Conservation (phyloP, 2,113 vertebrate species). For the Microcebus lehilahytsara region DNA sequence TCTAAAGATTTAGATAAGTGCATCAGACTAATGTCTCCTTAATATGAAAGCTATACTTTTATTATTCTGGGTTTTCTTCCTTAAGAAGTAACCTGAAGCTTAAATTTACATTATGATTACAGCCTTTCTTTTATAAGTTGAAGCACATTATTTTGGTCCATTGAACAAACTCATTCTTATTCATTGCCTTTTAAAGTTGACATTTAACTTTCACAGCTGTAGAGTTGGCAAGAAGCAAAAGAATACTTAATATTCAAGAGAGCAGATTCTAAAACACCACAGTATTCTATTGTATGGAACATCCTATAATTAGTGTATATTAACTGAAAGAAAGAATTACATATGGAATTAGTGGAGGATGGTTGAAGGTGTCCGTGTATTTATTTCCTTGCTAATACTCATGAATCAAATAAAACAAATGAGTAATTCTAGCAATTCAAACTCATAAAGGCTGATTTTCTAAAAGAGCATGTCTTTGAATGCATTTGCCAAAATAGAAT, state of each 20-base stretch:
- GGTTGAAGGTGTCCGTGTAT: neutral
- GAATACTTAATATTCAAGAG: conserved; percentile 64
- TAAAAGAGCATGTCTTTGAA: neutral
- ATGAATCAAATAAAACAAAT: conserved; percentile 58
- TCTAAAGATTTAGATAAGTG: conserved; percentile 42
- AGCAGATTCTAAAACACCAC: conserved; percentile 1
- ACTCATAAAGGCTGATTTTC: conserved; percentile 41
- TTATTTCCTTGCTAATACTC: conserved; percentile 37
- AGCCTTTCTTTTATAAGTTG: conserved; percentile 58
- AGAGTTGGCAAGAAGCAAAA: conserved; percentile 63
- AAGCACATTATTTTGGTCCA: conserved; percentile 69
- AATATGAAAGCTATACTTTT: conserved; percentile 44
- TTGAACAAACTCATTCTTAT: conserved; percentile 76
- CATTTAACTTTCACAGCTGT: conserved; percentile 70
- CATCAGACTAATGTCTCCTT: conserved; percentile 8
- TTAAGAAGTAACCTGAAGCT: conserved; percentile 52
- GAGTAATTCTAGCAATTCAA: conserved; percentile 48
- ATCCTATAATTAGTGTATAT: conserved; percentile 24
- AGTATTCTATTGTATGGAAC: neutral
- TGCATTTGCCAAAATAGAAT: conserved; percentile 41
- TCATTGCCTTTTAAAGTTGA: conserved; percentile 74
- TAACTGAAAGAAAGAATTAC: conserved; percentile 43
- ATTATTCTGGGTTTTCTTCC: conserved; percentile 9
- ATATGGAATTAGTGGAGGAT: neutral
- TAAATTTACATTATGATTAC: conserved; percentile 67